Percentiles rank a stretch among this genome's conserved stretches.
Evolutionary conservation across 1,140 invertebrate species (phyloP).

Genomic region (Euwallacea fornicatus): DNA sequence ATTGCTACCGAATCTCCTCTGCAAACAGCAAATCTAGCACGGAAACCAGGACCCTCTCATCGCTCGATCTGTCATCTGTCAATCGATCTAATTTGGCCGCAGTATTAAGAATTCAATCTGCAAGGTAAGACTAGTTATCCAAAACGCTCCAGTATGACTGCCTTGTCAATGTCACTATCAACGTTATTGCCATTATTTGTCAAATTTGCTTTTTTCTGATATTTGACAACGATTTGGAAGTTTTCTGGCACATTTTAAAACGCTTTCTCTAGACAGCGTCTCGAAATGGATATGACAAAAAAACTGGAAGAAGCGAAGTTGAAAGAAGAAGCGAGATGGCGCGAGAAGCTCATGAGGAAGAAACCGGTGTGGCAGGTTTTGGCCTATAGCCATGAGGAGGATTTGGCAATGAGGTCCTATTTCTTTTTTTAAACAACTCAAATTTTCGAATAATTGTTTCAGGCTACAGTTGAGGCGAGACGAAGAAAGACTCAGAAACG

Average conservation of each 20-base stretch:
- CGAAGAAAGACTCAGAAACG: constrained; percentile 65
- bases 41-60: constrained; percentile 54
- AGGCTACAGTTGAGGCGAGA: constrained; percentile 64
- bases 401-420: constrained; percentile 59
- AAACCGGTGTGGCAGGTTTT: constrained; percentile 71
- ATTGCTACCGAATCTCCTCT: constrained; percentile 40
- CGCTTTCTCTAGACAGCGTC: constrained; percentile 57
- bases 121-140: constrained; percentile 52
- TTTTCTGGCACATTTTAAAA: background rate
- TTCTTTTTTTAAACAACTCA: background rate
- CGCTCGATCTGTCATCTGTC: constrained; percentile 55
- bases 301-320: constrained; percentile 61
- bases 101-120: constrained; percentile 67
- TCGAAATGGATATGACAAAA: constrained; percentile 64
- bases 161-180: no score
- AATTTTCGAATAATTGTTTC: background rate
- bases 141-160: no score
- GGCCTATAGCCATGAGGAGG: constrained; percentile 68
- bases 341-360: constrained; percentile 62
- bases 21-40: constrained; percentile 45
- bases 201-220: background rate
- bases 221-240: background rate
- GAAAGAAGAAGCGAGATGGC: constrained; percentile 59
- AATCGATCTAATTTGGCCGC: constrained; percentile 71
- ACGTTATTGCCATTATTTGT: background rate